Percentiles rank a stretch among this genome's conserved stretches.
Evolutionary conservation across 2,888 invertebrate genomes (phyloP).

Genomic region (Plutella xylostella): DNA sequence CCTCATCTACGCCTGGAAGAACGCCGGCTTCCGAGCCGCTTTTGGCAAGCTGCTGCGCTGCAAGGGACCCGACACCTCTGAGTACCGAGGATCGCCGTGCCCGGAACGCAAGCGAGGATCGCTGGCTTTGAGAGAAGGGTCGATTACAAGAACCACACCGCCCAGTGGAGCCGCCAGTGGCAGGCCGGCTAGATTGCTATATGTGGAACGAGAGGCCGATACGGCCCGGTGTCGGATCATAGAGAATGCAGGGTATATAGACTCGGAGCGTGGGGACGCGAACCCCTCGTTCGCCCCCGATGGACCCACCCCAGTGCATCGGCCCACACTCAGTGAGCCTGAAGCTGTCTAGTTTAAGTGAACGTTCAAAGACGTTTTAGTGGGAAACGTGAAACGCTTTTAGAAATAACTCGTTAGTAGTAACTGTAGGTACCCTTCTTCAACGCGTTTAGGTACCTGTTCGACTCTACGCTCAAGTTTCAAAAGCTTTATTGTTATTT

Average conservation of each 20-base stretch:
- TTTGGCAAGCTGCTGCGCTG: slow-evolving; percentile 77
- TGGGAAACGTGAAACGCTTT: slow-evolving; percentile 67
- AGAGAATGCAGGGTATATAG: slow-evolving; percentile 60
- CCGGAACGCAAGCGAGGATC: slow-evolving; percentile 65
- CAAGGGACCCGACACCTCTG: slow-evolving; percentile 70
- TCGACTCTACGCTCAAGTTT: slow-evolving; percentile 63
- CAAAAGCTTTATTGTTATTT: slow-evolving; percentile 67
- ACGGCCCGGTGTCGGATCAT: slow-evolving; percentile 58
- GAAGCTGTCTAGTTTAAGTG: slow-evolving; percentile 37
- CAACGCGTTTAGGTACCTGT: slow-evolving; percentile 53
- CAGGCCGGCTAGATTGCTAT: slow-evolving; percentile 49
- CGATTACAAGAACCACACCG: slow-evolving; percentile 47
- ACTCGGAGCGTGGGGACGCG: slow-evolving; percentile 47
- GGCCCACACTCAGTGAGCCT: slow-evolving; percentile 26
- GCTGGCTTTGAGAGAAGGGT: slow-evolving; percentile 57
- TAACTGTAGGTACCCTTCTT: slow-evolving; percentile 47
- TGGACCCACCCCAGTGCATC: slow-evolving; percentile 55
- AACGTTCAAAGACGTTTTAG: slow-evolving; percentile 40
- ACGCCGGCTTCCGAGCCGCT: slow-evolving; percentile 79
- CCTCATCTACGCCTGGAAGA: slow-evolving; percentile 88
- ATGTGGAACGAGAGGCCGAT: slow-evolving; percentile 46
- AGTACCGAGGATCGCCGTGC: slow-evolving; percentile 67
- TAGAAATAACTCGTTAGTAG: slow-evolving; percentile 57
- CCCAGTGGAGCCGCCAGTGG: slow-evolving; percentile 42
- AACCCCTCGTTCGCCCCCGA: slow-evolving; percentile 63